Evolutionary conservation across 2,888 invertebrate genomes (phyloP).

Genomic region (Oxyteleia sp.): DNA sequence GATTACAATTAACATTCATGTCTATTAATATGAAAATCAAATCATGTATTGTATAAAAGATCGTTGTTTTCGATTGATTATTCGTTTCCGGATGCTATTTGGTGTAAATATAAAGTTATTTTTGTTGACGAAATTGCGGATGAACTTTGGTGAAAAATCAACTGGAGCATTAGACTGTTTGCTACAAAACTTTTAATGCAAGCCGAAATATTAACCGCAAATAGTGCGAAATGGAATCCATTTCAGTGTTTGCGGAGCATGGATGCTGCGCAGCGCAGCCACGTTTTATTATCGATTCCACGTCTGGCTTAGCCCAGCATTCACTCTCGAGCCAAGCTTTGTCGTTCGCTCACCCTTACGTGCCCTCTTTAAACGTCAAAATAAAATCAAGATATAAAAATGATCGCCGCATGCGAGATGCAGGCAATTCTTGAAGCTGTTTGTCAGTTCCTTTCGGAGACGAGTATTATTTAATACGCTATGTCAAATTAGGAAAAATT

Average conservation of each 20-base stretch:
- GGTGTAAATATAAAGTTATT: too few species aligned
- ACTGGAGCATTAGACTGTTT: neutral
- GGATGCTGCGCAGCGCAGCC: constrained; percentile 82
- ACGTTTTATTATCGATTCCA: constrained; percentile 85
- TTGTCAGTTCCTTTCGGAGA: too few species aligned
- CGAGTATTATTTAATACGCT: too few species aligned
- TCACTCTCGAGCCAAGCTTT: constrained; percentile 66
- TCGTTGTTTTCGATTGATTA: too few species aligned
- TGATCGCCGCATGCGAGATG: too few species aligned
- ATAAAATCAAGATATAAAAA: constrained; percentile 37
- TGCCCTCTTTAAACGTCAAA: constrained; percentile 47
- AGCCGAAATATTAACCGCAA: constrained; percentile 40
- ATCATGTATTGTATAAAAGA: too few species aligned
- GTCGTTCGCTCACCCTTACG: constrained; percentile 64
- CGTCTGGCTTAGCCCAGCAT: constrained; percentile 74
- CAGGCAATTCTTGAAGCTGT: too few species aligned
- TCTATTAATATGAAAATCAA: too few species aligned
- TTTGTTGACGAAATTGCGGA: neutral
- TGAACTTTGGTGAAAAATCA: neutral
- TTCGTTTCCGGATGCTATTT: too few species aligned
- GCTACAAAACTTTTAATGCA: constrained; percentile 2
- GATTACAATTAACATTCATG: too few species aligned
- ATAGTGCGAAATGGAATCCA: constrained; percentile 60
- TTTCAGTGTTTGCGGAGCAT: constrained; percentile 70
- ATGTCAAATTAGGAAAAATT: too few species aligned